These are phyloP conservation scores for Heliconius erato DNA, from an alignment of 2,888 invertebrate genomes.

Conservation along the genomic window DNA sequence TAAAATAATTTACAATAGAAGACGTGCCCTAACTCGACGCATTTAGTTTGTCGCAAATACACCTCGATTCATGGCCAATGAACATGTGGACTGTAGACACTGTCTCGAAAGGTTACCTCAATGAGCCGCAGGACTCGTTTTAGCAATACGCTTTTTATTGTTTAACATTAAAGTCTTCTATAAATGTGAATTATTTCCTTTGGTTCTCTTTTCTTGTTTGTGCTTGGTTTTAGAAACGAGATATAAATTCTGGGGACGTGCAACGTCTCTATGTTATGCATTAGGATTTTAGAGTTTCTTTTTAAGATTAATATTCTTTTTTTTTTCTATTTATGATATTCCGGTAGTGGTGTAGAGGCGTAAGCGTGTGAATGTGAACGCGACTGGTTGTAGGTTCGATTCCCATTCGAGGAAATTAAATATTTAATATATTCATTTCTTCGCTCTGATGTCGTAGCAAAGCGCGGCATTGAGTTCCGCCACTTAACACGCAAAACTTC, in stretches of 20 bases:
- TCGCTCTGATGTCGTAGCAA: too few relatives aligned
- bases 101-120: slow-evolving; percentile 73
- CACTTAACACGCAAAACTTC: too few relatives aligned
- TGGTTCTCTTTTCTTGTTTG: slow-evolving; percentile 2
- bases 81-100: slow-evolving; percentile 53
- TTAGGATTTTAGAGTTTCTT: neutral
- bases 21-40: slow-evolving; percentile 71
- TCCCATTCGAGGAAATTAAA: too few relatives aligned
- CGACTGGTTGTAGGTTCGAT: too few relatives aligned
- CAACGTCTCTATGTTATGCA: neutral
- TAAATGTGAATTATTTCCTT: slow-evolving; percentile 19
- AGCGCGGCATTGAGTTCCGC: too few relatives aligned
- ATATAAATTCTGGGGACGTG: neutral
- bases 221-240: neutral
- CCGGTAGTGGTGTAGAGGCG: too few relatives aligned
- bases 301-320: neutral
- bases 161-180: slow-evolving; percentile 23
- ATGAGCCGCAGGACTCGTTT: slow-evolving; percentile 32
- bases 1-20: slow-evolving; percentile 53
- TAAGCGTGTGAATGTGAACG: too few relatives aligned
- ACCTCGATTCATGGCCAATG: slow-evolving; percentile 73
- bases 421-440: too few relatives aligned
- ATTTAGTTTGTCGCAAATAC: slow-evolving; percentile 73
- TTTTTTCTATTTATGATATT: too few relatives aligned
- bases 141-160: slow-evolving; percentile 32